phyloP scores from a whole-genome alignment of 2,888 invertebrate species.

The Unio pictorum region DNA sequence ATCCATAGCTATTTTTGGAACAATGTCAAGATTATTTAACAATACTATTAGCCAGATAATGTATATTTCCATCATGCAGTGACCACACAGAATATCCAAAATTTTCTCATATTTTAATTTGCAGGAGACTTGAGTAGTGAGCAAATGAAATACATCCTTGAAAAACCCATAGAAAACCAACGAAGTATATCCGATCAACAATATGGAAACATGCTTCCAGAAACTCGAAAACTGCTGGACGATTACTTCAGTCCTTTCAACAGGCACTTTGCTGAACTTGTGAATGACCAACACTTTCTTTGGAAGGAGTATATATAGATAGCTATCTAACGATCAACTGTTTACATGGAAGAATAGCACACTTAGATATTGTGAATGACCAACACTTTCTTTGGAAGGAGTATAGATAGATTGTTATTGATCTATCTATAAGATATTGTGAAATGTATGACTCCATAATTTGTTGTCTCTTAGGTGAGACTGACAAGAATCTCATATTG shows the following conservation, averaged over 20 bases:
- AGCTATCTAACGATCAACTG: too few relatives aligned
- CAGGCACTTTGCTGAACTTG: slow-evolving; percentile 35
- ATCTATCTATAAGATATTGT: too few relatives aligned
- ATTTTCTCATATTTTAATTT: not conserved
- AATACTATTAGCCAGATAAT: not conserved
- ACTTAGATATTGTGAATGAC: slow-evolving; percentile 18
- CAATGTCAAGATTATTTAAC: too few relatives aligned
- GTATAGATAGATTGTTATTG: not conserved
- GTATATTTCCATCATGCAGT: slow-evolving; percentile 1
- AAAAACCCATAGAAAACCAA: slow-evolving; percentile 34
- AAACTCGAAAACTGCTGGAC: slow-evolving; percentile 39
- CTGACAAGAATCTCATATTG: too few relatives aligned
- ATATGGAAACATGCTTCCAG: slow-evolving; percentile 47
- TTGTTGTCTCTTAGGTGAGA: too few relatives aligned
- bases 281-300: slow-evolving; percentile 38
- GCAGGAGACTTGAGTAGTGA: slow-evolving; percentile 40
- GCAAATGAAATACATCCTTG: slow-evolving; percentile 26
- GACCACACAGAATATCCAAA: not conserved
- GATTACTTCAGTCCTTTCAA: slow-evolving; percentile 53
- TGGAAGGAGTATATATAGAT: slow-evolving; percentile 22
- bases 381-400: slow-evolving; percentile 38
- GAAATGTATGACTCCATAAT: too few relatives aligned
- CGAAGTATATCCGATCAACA: slow-evolving; percentile 35
- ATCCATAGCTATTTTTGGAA: too few relatives aligned
- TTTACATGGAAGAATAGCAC: too few relatives aligned